Base-by-base conservation (phyloP, 1,140 invertebrate genomes). In the Drosophila truncata region DNA sequence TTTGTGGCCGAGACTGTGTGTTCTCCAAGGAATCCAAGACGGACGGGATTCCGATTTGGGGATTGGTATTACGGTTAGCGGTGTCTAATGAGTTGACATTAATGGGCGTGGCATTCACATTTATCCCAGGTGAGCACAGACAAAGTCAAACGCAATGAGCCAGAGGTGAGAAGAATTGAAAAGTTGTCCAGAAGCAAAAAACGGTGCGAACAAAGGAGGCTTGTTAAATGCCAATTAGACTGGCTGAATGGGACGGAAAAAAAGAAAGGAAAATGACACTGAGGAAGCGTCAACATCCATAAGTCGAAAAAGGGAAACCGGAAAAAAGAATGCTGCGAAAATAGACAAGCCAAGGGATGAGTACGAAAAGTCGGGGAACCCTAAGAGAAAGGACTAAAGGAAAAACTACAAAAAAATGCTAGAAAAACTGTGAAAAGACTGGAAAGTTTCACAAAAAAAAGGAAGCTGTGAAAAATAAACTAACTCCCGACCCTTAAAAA, bases 21-120 rank as follows among this genome's bases (percentile, higher is more conserved):
- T 23, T 35, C 50, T 59, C 54, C 31, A 23, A 39, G 18, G 25
- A 58, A 46, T 25, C 55, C 14, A 23, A n/a, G n/a, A n/a, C n/a
- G n/a, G n/a, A n/a, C n/a, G n/a, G n/a, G n/a, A n/a, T 16, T 31
- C 9, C 16, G 31, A 35, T 54, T 54, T 14, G 23, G 50, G 35
- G 18, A 50, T 66, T 35, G 67, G 61, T 72, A 88, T 87, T 87
- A 87, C 71, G 84, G 80, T 64, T 65, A 65, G 76, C 71, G 63
- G 55, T 29, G 80, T 66, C 84, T 87, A 88, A 87, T 88, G 84
- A 87, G 77, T 88, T 74, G 77, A 67, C 84, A 88, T 83, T 87
- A 84, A 83, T 80, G 47, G 66, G 35, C 46, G 29, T 52, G 55
- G 64, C 46, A 35, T 37, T 62, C 52, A 39, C 31, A 57, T 71